Percentiles rank a stretch among this genome's conserved stretches.
Evolutionary conservation across 2,113 vertebrate species (phyloP).

Genomic region (Plecotus auritus): DNA sequence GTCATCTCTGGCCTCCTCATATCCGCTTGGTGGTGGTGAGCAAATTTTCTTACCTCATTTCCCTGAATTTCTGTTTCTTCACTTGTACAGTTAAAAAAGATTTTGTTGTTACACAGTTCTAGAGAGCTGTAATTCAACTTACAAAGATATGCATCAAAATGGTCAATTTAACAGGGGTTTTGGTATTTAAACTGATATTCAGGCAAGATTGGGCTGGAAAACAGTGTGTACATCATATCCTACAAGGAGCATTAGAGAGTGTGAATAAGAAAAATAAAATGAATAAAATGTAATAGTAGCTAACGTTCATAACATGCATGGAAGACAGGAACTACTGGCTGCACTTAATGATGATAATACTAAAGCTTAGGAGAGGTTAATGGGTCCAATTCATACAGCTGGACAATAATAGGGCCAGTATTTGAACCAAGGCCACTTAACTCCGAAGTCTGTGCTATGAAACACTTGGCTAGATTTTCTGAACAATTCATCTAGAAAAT

Average conservation of each 20-base stretch:
- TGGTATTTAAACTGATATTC: neutral
- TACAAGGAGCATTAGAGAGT: neutral
- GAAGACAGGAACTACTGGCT: neutral
- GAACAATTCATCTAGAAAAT: neutral
- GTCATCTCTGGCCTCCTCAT: neutral
- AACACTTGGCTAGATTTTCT: neutral
- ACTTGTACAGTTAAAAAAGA: neutral
- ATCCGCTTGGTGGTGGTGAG: neutral
- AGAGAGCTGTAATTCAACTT: neutral
- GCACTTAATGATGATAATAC: neutral
- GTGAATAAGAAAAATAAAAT: neutral
- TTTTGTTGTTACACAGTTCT: neutral
- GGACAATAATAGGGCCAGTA: neutral
- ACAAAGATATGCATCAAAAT: neutral
- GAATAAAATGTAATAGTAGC: neutral
- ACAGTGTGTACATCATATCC: neutral
- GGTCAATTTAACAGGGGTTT: neutral
- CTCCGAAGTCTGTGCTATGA: neutral
- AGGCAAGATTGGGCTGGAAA: neutral
- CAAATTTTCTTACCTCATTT: neutral
- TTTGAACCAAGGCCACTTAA: neutral
- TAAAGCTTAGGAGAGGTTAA: neutral
- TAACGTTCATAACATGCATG: neutral
- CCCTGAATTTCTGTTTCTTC: neutral
- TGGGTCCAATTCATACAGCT: neutral